phyloP scores from a whole-genome alignment of 2,888 invertebrate genomes.

The Boloria euphrosyne region DNA sequence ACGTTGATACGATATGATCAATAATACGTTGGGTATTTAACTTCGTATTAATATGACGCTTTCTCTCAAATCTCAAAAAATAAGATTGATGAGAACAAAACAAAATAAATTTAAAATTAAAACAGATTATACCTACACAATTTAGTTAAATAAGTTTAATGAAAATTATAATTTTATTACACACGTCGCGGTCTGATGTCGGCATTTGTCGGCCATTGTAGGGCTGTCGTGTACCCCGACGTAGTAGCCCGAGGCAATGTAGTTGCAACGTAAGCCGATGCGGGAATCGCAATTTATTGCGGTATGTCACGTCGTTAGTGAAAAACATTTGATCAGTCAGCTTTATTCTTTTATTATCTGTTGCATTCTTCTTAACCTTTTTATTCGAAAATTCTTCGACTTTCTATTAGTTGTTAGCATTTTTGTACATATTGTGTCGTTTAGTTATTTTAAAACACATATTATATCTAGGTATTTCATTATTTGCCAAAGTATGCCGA shows the following conservation, averaged over 20 bases:
- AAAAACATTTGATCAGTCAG: constrained; percentile 25
- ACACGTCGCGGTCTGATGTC: constrained; percentile 25
- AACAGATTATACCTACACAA: background rate
- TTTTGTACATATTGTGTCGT: background rate
- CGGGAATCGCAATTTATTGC: constrained; percentile 32
- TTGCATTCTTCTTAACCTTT: constrained; percentile 2
- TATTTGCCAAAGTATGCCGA: no score
- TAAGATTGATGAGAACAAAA: background rate
- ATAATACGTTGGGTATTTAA: no score
- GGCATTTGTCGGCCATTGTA: constrained; percentile 41
- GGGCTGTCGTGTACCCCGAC: constrained; percentile 35
- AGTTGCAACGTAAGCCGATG: constrained; percentile 24
- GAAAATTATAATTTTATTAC: constrained; percentile 22
- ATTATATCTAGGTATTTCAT: no score
- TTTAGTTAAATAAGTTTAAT: constrained; percentile 6
- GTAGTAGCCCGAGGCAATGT: constrained; percentile 27
- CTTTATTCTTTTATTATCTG: constrained; percentile 19
- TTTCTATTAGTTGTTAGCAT: background rate
- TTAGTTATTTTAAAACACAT: no score
- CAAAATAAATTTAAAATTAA: background rate
- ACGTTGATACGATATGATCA: no score
- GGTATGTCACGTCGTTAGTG: constrained; percentile 35
- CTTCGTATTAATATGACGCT: no score
- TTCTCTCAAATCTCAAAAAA: no score
- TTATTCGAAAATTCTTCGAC: background rate